A percentile compares a stretch with the other conserved stretches of the same genome.
Conservation (phyloP, 2,113 vertebrate genomes). For the Notarius lentiginosus region DNA sequence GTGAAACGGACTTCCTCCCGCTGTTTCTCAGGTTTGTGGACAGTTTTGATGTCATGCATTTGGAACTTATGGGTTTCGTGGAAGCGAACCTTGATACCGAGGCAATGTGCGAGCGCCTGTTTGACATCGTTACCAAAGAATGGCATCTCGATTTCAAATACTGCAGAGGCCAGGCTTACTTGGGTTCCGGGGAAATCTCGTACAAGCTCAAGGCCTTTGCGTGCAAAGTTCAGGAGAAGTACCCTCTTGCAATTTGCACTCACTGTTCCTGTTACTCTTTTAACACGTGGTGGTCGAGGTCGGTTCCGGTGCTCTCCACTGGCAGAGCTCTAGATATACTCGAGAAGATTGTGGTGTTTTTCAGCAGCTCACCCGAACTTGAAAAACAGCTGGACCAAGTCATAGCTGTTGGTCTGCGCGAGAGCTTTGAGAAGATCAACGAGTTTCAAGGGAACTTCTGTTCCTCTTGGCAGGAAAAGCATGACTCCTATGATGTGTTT, state of each 20-base stretch:
- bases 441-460: conserved; percentile 84
- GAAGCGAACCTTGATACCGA: conserved; percentile 80
- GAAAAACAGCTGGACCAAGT: conserved; percentile 83
- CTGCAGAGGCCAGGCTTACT: conserved; percentile 91
- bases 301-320: conserved; percentile 82
- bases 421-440: conserved; percentile 80
- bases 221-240: conserved; percentile 87
- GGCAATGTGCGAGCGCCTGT: conserved; percentile 78
- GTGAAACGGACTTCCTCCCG: conserved; percentile 82
- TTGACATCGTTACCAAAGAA: conserved; percentile 81
- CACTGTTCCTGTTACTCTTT: conserved; percentile 91
- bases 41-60: conserved; percentile 86
- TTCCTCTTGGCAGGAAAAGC: conserved; percentile 85
- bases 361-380: conserved; percentile 76
- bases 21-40: conserved; percentile 90
- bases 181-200: conserved; percentile 86
- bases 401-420: conserved; percentile 81
- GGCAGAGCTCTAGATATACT: conserved; percentile 83
- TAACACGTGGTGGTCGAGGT: conserved; percentile 91
- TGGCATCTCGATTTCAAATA: conserved; percentile 90
- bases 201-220: conserved; percentile 93
- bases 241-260: conserved; percentile 89
- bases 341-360: conserved; percentile 84
- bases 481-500: conserved; percentile 87
- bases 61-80: conserved; percentile 89